Conservation (phyloP, 2,797 vertebrate species). For the Chrysolophus pictus region DNA sequence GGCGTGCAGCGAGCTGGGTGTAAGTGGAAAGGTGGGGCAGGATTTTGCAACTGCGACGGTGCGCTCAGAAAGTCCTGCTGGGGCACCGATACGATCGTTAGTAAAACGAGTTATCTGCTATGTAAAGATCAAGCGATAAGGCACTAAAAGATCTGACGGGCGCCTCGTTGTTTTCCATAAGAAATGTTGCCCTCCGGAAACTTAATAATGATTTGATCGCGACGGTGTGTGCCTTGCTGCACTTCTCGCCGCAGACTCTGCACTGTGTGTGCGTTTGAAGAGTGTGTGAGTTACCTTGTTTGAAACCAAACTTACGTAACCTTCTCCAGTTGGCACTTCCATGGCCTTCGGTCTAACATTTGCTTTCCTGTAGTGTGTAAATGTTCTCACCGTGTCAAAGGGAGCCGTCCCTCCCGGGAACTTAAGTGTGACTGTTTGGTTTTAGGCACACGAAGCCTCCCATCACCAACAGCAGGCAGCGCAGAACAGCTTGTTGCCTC, state of each 20-base stretch:
- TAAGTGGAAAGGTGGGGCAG: slow-evolving; percentile 3
- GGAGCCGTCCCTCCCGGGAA: background rate
- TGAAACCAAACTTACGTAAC: slow-evolving; percentile 1
- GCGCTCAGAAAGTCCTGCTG: slow-evolving; percentile 1
- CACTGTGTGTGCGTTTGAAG: background rate
- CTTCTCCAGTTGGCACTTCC: background rate
- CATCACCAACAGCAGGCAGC: slow-evolving; percentile 97
- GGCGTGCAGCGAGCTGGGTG: background rate
- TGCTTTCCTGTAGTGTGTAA: slow-evolving; percentile 36
- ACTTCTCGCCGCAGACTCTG: background rate
- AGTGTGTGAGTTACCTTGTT: background rate
- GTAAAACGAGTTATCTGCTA: slow-evolving; percentile 45
- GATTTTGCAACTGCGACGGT: slow-evolving; percentile 21
- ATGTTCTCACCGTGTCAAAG: slow-evolving; percentile 19
- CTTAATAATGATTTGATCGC: slow-evolving; percentile 17
- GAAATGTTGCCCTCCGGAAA: slow-evolving; percentile 67
- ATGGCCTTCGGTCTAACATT: slow-evolving; percentile 16
- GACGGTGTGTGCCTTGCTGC: background rate
- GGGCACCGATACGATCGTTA: slow-evolving; percentile 42
- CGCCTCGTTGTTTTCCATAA: slow-evolving; percentile 39
- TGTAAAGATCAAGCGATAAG: slow-evolving; percentile 47
- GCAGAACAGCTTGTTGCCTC: slow-evolving; percentile 94
- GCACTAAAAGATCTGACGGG: slow-evolving; percentile 44
- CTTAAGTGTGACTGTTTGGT: slow-evolving; percentile 82
- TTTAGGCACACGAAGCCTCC: slow-evolving; percentile 93